phyloP scores from a whole-genome alignment of 2,888 invertebrate species.

The Syrphus vitripennis region DNA sequence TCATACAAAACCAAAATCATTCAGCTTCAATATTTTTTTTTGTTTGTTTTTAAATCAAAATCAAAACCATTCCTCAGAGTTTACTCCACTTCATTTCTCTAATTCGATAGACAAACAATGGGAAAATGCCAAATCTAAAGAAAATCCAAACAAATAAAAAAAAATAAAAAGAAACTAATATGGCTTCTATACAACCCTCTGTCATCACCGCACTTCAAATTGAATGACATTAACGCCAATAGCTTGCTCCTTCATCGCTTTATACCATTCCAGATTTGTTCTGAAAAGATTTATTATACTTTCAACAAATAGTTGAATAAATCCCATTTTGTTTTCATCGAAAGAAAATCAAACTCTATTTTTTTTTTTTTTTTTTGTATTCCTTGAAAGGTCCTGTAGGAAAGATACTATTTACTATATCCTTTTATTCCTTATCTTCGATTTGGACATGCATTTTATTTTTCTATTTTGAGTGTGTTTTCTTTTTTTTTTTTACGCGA shows the following conservation, averaged over 20 bases:
- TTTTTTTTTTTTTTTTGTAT: background rate
- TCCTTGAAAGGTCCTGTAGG: background rate
- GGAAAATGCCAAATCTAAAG: background rate
- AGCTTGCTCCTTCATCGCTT: background rate
- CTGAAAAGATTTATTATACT: conserved; percentile 62
- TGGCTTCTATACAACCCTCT: background rate
- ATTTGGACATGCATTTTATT: conserved; percentile 22
- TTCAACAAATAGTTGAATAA: conserved; percentile 66
- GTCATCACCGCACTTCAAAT: conserved; percentile 8
- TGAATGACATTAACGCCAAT: conserved; percentile 62
- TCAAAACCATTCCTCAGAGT: background rate
- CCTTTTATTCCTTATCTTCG: conserved; percentile 43
- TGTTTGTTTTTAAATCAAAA: no score
- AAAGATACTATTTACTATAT: background rate
- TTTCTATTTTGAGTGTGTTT: background rate
- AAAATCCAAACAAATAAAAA: background rate
- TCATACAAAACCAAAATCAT: background rate
- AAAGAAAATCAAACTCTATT: conserved; percentile 8
- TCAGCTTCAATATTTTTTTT: background rate
- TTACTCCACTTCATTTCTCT: background rate
- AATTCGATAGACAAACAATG: background rate
- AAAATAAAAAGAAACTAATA: conserved; percentile 19
- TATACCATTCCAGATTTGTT: conserved; percentile 51
- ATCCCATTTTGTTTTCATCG: conserved; percentile 28
- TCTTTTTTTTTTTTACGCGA: background rate